Percentiles rank a stretch among this genome's conserved stretches.
Evolutionary conservation across 1,140 invertebrate genomes (phyloP).

Genomic region (Aphelenchoides fujianensis): DNA sequence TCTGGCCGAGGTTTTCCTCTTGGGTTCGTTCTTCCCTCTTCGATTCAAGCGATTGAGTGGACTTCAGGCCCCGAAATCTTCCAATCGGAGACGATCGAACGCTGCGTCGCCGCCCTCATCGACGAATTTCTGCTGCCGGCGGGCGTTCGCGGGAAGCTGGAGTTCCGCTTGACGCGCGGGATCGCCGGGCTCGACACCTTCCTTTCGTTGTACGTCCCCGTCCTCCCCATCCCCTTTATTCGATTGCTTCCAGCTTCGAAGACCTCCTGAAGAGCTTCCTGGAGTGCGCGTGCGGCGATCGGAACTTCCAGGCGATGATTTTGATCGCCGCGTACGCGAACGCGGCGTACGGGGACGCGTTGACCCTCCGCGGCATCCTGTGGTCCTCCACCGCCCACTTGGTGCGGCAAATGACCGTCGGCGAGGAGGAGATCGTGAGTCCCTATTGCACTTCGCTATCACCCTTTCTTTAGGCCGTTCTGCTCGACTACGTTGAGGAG

Average conservation of each 20-base stretch:
- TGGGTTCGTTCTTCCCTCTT: no score
- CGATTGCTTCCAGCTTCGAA: constrained; percentile 14
- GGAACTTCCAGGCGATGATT: neutral
- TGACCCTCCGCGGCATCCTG: constrained; percentile 7
- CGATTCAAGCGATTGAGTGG: no score
- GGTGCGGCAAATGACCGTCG: constrained; percentile 11
- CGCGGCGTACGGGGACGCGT: constrained; percentile 2
- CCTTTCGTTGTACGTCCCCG: constrained; percentile 3
- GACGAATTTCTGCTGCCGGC: constrained; percentile 11
- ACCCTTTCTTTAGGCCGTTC: neutral
- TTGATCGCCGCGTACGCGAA: constrained; percentile 16
- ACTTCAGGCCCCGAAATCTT: constrained; percentile 18
- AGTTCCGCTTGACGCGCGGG: constrained; percentile 1
- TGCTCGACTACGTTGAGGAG: neutral
- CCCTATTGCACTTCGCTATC: no score
- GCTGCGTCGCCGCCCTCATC: neutral
- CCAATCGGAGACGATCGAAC: neutral
- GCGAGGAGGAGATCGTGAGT: neutral
- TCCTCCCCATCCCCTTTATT: neutral
- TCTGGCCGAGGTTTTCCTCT: constrained; percentile 15
- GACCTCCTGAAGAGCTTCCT: constrained; percentile 8
- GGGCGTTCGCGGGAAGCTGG: neutral
- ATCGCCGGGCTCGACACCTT: constrained; percentile 17
- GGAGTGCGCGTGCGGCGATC: constrained; percentile 14
- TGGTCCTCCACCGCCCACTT: constrained; percentile 6